Evolutionary conservation across 2,797 vertebrate genomes (phyloP).

Genomic region (Tauraco hartlaubi): DNA sequence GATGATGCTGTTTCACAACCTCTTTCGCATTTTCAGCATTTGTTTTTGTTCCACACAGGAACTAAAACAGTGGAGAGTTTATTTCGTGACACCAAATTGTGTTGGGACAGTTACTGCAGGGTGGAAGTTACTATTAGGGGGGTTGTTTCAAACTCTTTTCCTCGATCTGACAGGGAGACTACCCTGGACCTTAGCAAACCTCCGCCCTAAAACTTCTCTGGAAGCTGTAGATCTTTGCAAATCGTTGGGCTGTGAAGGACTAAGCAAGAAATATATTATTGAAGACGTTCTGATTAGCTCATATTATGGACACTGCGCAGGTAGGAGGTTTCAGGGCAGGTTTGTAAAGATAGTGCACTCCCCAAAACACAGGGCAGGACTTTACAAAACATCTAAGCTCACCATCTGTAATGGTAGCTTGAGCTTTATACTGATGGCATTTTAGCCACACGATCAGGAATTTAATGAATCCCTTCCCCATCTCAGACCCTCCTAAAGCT

Average conservation of each 20-base stretch:
- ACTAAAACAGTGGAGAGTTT: background rate
- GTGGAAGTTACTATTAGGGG: background rate
- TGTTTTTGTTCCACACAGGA: slow-evolving; percentile 26
- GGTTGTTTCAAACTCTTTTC: background rate
- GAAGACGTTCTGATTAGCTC: background rate
- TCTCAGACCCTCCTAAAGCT: background rate
- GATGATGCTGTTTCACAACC: slow-evolving; percentile 12
- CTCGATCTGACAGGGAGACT: background rate
- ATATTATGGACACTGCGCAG: background rate
- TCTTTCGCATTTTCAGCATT: background rate
- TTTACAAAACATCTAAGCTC: background rate
- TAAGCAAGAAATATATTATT: background rate
- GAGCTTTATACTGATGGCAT: background rate
- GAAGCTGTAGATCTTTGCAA: background rate
- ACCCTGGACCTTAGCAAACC: background rate
- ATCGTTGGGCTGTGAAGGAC: background rate
- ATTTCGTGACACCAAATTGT: background rate
- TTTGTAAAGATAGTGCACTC: background rate
- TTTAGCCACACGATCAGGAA: background rate
- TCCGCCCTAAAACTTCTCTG: background rate
- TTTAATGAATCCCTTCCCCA: background rate
- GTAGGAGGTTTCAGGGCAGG: background rate
- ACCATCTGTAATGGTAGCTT: background rate
- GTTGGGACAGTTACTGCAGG: background rate
- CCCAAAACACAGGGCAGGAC: background rate